These are phyloP conservation scores for Macrosteles quadrilineatus DNA, from an alignment of 1,140 invertebrate species.

Conservation along the genomic window DNA sequence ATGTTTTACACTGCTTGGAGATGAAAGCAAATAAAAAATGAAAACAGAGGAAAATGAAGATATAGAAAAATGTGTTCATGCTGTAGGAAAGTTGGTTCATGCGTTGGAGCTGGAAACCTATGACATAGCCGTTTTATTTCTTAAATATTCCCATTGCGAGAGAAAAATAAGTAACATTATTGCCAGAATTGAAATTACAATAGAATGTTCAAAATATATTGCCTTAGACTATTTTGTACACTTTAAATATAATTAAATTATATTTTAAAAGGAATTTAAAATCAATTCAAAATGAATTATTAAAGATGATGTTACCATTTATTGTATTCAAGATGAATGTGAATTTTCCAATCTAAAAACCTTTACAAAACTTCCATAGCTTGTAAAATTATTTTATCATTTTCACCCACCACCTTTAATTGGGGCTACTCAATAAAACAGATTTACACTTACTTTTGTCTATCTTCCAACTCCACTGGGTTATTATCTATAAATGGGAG, in stretches of 20 bases:
- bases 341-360: too few relatives aligned
- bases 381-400: not conserved
- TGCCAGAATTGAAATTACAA: too few relatives aligned
- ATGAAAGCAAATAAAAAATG: not conserved
- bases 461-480: slow-evolving; percentile 75
- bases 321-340: not conserved
- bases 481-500: slow-evolving; percentile 64
- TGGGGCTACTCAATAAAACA: too few relatives aligned
- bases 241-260: too few relatives aligned
- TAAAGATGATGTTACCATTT: not conserved
- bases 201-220: too few relatives aligned
- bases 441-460: slow-evolving; percentile 89
- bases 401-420: not conserved
- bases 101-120: slow-evolving; percentile 5
- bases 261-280: too few relatives aligned
- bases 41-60: not conserved
- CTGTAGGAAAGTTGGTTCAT: not conserved
- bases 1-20: too few relatives aligned
- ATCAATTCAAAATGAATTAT: too few relatives aligned
- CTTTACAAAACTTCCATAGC: not conserved
- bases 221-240: too few relatives aligned
- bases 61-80: not conserved
- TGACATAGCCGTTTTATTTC: too few relatives aligned
- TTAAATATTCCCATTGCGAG: too few relatives aligned
- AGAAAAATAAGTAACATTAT: too few relatives aligned